Evolutionary conservation across 2,888 invertebrate species (phyloP).

Genomic region (Lomographa bimaculata): DNA sequence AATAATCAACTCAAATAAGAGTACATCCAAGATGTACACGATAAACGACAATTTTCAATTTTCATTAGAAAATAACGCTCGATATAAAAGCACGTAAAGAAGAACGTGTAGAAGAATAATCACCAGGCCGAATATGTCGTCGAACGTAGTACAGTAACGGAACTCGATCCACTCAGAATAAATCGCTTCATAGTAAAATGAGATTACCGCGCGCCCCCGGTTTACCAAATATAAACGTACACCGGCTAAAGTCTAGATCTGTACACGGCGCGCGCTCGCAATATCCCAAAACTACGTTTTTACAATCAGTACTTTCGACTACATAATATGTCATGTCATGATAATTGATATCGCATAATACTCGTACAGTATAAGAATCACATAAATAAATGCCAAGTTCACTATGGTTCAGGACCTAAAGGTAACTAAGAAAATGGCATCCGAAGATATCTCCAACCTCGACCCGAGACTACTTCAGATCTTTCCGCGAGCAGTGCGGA

Average conservation of each 20-base stretch:
- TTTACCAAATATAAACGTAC: conserved; percentile 63
- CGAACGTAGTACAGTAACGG: conserved; percentile 73
- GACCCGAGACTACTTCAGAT: conserved; percentile 49
- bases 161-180: conserved; percentile 81
- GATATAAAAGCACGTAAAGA: conserved; percentile 23
- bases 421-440: conserved; percentile 83
- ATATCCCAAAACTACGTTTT: conserved; percentile 62
- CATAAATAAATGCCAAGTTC: conserved; percentile 82
- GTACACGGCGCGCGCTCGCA: conserved; percentile 62
- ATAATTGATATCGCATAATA: conserved; percentile 70
- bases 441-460: conserved; percentile 58
- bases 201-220: conserved; percentile 57
- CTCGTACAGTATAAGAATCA: conserved; percentile 75
- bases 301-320: conserved; percentile 68
- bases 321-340: conserved; percentile 75
- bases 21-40: conserved; percentile 46
- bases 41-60: conserved; percentile 61
- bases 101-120: conserved; percentile 25
- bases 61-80: conserved; percentile 22
- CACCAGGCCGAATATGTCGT: conserved; percentile 58
- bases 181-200: conserved; percentile 65
- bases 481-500: conserved; percentile 28
- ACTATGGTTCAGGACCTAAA: conserved; percentile 76
- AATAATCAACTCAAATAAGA: conserved; percentile 64
- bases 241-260: conserved; percentile 42